Conservation (phyloP, 2,888 invertebrate genomes). For the Disparrhopalites patrizii region DNA sequence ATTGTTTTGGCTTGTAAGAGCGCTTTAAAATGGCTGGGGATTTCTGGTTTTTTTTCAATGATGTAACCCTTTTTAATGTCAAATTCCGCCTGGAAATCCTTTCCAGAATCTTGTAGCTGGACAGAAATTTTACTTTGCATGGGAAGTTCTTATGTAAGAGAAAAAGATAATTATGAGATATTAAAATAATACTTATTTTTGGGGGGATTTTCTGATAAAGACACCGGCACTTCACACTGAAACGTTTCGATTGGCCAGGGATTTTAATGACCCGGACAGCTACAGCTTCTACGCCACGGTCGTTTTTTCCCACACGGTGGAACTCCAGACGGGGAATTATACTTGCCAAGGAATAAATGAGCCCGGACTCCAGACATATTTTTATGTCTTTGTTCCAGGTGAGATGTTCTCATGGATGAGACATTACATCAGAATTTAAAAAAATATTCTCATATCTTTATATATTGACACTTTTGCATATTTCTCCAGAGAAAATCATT, state of each 20-base stretch:
- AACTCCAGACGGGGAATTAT: conserved; percentile 38
- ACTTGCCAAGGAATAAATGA: conserved; percentile 33
- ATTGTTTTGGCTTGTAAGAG: background rate
- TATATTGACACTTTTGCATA: too few relatives aligned
- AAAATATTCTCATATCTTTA: too few relatives aligned
- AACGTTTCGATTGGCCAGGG: conserved; percentile 34
- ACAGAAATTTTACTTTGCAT: too few relatives aligned
- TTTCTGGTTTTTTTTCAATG: background rate
- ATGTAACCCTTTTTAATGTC: too few relatives aligned
- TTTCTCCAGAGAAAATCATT: too few relatives aligned
- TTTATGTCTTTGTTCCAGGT: conserved; percentile 42
- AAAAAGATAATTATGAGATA: too few relatives aligned
- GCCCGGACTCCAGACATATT: conserved; percentile 15
- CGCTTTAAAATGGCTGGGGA: background rate
- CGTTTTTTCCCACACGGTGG: conserved; percentile 36
- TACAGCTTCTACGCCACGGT: conserved; percentile 35
- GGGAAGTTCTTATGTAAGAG: too few relatives aligned
- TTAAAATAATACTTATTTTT: too few relatives aligned
- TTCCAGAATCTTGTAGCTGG: too few relatives aligned
- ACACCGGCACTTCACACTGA: conserved; percentile 35
- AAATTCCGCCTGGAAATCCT: too few relatives aligned
- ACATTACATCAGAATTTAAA: too few relatives aligned
- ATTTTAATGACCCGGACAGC: conserved; percentile 30
- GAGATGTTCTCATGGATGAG: background rate
- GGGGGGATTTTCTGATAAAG: conserved; percentile 25